Percentiles rank a stretch among this genome's conserved stretches.
phyloP scores from a whole-genome alignment of 1,140 invertebrate genomes.

The Coenobita brevimanus region DNA sequence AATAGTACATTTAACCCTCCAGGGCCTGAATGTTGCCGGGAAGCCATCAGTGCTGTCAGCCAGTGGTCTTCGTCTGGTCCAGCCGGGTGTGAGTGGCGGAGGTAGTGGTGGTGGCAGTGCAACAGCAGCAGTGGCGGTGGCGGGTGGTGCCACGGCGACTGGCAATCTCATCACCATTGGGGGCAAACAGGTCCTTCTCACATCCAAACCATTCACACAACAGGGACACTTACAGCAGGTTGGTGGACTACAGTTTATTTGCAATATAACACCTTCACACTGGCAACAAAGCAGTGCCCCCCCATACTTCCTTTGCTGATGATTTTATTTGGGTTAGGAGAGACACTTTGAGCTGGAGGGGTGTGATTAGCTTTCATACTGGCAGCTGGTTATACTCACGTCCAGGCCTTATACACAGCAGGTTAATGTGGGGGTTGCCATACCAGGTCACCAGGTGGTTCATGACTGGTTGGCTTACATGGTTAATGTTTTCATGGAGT shows the following conservation, averaged over 20 bases:
- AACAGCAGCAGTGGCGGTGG: too few relatives aligned
- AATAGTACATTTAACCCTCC: too few relatives aligned
- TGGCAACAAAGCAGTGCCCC: too few relatives aligned
- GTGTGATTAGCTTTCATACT: neutral
- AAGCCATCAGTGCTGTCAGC: slow-evolving; percentile 45
- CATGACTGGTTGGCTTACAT: too few relatives aligned
- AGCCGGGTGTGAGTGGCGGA: slow-evolving; percentile 35
- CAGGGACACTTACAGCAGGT: slow-evolving; percentile 60
- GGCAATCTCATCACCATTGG: slow-evolving; percentile 56
- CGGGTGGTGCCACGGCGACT: slow-evolving; percentile 28
- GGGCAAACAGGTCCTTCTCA: slow-evolving; percentile 52
- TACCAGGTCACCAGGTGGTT: too few relatives aligned
- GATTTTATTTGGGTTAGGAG: too few relatives aligned
- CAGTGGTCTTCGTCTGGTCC: slow-evolving; percentile 44
- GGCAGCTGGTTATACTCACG: too few relatives aligned
- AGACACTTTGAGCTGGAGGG: too few relatives aligned
- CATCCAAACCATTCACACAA: slow-evolving; percentile 51
- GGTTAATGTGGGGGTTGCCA: too few relatives aligned
- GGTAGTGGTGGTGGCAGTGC: neutral
- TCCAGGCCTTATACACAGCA: too few relatives aligned
- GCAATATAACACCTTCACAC: neutral
- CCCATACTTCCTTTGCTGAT: too few relatives aligned
- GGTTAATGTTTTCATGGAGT: too few relatives aligned
- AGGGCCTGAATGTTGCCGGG: slow-evolving; percentile 46
- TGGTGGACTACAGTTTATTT: neutral